Percentiles rank a stretch among this genome's conserved stretches.
Evolutionary conservation across 2,888 invertebrate genomes (phyloP).

Genomic region (Tinea trinotella): DNA sequence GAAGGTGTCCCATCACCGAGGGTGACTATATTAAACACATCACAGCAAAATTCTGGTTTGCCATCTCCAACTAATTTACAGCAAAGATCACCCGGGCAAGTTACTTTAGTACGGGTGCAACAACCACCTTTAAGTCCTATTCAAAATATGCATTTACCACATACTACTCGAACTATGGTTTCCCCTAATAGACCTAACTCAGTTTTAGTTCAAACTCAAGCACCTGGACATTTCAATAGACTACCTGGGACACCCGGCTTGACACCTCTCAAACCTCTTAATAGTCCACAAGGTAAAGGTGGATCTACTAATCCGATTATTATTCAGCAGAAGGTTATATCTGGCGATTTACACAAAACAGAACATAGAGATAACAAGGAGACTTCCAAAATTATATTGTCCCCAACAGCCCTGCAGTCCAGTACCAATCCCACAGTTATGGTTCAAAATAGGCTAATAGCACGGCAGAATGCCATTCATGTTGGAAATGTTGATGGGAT

Average conservation of each 20-base stretch:
- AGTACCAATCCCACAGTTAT: conserved; percentile 52
- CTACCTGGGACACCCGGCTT: conserved; percentile 73
- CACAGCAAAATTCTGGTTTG: conserved; percentile 49
- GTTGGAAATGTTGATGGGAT: conserved; percentile 43
- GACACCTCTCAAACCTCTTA: conserved; percentile 67
- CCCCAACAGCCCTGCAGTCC: conserved; percentile 48
- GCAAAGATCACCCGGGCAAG: conserved; percentile 57
- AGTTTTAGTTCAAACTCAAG: conserved; percentile 61
- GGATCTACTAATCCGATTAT: conserved; percentile 36
- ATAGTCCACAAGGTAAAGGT: conserved; percentile 55
- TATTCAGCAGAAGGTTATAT: conserved; percentile 52
- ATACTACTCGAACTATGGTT: conserved; percentile 50
- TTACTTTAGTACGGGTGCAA: conserved; percentile 67
- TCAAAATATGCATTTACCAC: conserved; percentile 54
- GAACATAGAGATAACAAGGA: conserved; percentile 44
- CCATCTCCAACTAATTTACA: conserved; percentile 52
- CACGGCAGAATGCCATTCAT: conserved; percentile 57
- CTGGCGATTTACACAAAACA: conserved; percentile 42
- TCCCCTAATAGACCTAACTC: conserved; percentile 62
- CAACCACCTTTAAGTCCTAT: conserved; percentile 62
- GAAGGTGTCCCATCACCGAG: conserved; percentile 54
- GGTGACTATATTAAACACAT: conserved; percentile 47
- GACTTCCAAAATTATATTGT: conserved; percentile 54
- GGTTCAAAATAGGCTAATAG: conserved; percentile 60
- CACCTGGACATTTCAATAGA: conserved; percentile 64